phyloP scores from a whole-genome alignment of 2,113 vertebrate species.

The Cervus canadensis region DNA sequence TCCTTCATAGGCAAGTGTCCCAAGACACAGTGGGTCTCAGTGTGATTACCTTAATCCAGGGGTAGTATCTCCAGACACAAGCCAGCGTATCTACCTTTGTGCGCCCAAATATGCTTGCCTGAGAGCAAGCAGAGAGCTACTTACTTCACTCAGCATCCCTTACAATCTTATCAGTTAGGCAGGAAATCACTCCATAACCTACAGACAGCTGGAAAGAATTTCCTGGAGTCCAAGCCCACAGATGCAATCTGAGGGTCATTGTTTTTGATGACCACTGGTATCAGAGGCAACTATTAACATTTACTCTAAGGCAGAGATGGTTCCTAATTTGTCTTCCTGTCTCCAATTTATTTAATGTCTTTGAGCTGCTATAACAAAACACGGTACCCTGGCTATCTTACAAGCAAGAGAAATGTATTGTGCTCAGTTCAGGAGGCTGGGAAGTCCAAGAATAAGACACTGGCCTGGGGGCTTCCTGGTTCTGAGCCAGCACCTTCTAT shows the following conservation, averaged over 20 bases:
- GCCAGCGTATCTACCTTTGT: neutral
- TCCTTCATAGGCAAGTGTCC: conserved; percentile 39
- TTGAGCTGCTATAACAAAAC: neutral
- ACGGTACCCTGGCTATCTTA: neutral
- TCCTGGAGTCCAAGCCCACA: neutral
- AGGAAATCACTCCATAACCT: neutral
- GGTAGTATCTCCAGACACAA: neutral
- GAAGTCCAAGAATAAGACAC: neutral
- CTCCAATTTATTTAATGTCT: neutral
- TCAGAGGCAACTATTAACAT: neutral
- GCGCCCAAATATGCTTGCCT: neutral
- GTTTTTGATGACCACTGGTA: neutral
- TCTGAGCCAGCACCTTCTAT: neutral
- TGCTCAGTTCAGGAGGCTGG: neutral
- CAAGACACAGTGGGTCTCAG: neutral
- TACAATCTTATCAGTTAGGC: neutral
- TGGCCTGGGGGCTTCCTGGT: neutral
- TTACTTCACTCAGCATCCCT: neutral
- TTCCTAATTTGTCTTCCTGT: neutral
- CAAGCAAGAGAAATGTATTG: neutral
- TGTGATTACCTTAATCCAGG: conserved; percentile 12
- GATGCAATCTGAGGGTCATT: neutral
- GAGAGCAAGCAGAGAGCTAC: neutral
- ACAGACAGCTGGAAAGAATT: neutral
- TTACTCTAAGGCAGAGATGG: neutral